Base-by-base conservation (phyloP, 2,113 vertebrate genomes). In the Rhinolophus ferrumequinum region DNA sequence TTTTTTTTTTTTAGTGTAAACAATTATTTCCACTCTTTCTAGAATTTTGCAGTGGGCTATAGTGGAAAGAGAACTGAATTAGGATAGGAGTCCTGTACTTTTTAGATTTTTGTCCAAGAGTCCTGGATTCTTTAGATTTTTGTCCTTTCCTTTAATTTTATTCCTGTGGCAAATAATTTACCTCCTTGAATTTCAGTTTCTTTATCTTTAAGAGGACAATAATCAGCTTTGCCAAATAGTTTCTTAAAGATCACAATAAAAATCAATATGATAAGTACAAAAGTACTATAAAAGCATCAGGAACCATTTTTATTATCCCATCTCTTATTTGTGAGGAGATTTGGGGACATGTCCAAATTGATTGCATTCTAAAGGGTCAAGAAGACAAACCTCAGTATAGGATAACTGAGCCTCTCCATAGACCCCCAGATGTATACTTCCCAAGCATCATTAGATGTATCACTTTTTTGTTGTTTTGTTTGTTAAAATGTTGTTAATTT, bases 21-120 rank as follows among this genome's bases (percentile, higher is more conserved):
- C 56, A 85, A 58, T 93, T 52, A 82, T 90, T 96, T 88, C 54
- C 35, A 54, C 50, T 72, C 26, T 69, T 97, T 89, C 41, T 83
- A 94, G 64, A 97, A 94, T 90, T 64, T 76, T 13, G 22, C 10
- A 67, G 54, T 70, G 52, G 58, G 13, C n/a, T 90, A 1, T 54
- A 94, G 11, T n/a, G 19, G 47, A 90, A 96, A 79, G 19, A 89
- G 14, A 2, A 47, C 56, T 60, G 14, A 30, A 41, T 60, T 54
- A 72, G 54, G 70, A 82, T 4, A 64, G 64, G 41, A 72, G 11
- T 72, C 9, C 9, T 44, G 4, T 41, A 67, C 14, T 67, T 52
- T 83, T 64, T 30, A 50, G 33, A 83, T 13, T 77, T 73, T 86
- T 94, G 12, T 47, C 5, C 5, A 69, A 56, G 41, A 76, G 9